Evolutionary conservation across 2,113 vertebrate species (phyloP), one percentile per base, ranked within the genome.

Genomic region (Petroica traversi): DNA sequence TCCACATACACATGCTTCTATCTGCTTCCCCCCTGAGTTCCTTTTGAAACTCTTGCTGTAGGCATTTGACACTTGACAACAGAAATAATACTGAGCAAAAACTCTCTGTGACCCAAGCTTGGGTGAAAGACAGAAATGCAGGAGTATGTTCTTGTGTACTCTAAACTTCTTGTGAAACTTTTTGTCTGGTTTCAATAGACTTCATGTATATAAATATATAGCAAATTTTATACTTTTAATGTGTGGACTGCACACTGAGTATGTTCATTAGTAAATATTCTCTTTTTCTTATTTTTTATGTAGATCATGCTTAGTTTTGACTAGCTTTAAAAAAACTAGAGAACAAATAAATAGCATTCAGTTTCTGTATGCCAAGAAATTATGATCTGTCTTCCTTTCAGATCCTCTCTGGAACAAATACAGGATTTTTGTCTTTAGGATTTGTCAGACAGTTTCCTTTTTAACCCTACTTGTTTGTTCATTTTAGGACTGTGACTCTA

Each of bases 401-500:
- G 26, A 13, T 74, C 11, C 22, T 86, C 26, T 73, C 29, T 72
- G 52, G 20, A 78, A 48, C 51, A 75, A 89, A 61, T 41, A 34
- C 9, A 59, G 38, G 55, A 43, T 75, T 85, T 25, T 66, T 81
- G 15, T 49, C n/a, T 63, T 62, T 33, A 51, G 11, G 15, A 66
- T 79, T 92, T 81, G n/a, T 92, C 41, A 29, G 71, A n/a, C 7
- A 11, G 19, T 52, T 77, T 85, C 79, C 36, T 67, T 93, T 92
- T 91, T 83, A 96, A 95, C 73, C 36, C 41, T 31, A 19, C 18
- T 66, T 76, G 49, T 74, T 86, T 67, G 2, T 89, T 94, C 46
- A 84, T 97, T 97, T 22, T 92, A 99, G 99, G 97, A 99, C 98
- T 31, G 98, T 99, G 89, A 99, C 98, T 97, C 97, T 99, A 40